Evolutionary conservation across 2,797 vertebrate genomes (phyloP).

Genomic region (Taeniopygia guttata): DNA sequence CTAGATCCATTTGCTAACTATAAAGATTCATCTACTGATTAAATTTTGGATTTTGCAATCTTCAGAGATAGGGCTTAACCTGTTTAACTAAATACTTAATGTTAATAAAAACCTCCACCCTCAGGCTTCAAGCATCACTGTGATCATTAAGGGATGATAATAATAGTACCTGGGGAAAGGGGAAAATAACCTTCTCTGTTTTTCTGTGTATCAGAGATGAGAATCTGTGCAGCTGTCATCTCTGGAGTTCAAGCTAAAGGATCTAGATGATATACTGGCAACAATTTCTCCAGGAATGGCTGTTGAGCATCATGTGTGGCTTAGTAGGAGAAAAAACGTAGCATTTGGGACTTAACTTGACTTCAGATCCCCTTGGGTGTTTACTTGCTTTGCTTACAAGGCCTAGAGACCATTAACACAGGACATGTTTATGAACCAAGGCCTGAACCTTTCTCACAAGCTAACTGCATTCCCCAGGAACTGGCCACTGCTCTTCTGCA

Average conservation of each 20-base stretch:
- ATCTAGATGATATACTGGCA: not conserved
- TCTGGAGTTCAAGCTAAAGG: not conserved
- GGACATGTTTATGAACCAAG: not conserved
- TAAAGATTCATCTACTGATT: constrained; percentile 30
- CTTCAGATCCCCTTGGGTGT: not conserved
- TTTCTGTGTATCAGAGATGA: not conserved
- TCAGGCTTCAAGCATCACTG: not conserved
- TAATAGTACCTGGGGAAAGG: not conserved
- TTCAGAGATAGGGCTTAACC: not conserved
- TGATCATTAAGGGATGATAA: not conserved
- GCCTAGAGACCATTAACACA: not conserved
- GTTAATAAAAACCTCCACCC: not conserved
- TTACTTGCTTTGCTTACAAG: not conserved
- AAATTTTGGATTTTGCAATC: constrained; percentile 1
- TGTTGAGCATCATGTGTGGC: not conserved
- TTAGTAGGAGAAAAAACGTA: not conserved
- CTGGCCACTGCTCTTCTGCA: not conserved
- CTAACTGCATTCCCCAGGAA: not conserved
- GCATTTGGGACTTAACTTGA: not conserved
- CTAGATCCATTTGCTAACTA: constrained; percentile 15
- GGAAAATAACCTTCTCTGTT: not conserved
- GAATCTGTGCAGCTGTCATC: not conserved
- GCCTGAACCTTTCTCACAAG: not conserved
- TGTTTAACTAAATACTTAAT: constrained; percentile 16
- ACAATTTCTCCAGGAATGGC: not conserved